phyloP scores from a whole-genome alignment of 2,113 vertebrate species.

The Grallaria varia region DNA sequence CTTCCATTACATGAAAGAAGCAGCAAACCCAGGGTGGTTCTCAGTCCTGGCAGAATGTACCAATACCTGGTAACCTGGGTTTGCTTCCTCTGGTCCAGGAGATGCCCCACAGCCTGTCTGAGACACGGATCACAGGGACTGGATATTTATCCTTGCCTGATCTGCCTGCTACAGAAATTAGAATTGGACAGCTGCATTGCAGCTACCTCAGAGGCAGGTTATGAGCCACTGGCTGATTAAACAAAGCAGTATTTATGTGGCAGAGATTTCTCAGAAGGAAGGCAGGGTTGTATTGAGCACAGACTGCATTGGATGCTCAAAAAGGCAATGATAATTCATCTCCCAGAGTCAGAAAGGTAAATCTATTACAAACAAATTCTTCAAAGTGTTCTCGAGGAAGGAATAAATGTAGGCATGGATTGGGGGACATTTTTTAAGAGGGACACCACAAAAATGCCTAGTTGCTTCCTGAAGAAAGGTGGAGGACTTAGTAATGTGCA shows the following conservation, averaged over 20 bases:
- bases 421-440: not conserved
- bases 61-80: not conserved
- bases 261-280: not conserved
- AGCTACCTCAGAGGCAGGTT: not conserved
- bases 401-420: rapidly evolving
- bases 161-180: not conserved
- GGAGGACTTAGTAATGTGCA: rapidly evolving
- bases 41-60: rapidly evolving
- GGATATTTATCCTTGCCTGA: not conserved
- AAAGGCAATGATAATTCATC: not conserved
- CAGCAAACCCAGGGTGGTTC: rapidly evolving
- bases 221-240: not conserved
- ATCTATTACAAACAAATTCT: not conserved
- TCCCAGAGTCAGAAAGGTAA: not conserved
- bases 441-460: not conserved
- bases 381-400: not conserved
- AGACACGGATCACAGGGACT: not conserved
- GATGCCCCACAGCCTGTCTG: not conserved
- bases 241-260: not conserved
- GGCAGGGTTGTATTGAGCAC: not conserved
- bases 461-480: not conserved
- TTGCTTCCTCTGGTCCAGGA: not conserved
- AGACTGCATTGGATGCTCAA: not conserved
- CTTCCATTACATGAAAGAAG: not conserved
- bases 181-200: not conserved